phyloP scores from a whole-genome alignment of 2,113 vertebrate species.

The Pyrgilauda ruficollis region DNA sequence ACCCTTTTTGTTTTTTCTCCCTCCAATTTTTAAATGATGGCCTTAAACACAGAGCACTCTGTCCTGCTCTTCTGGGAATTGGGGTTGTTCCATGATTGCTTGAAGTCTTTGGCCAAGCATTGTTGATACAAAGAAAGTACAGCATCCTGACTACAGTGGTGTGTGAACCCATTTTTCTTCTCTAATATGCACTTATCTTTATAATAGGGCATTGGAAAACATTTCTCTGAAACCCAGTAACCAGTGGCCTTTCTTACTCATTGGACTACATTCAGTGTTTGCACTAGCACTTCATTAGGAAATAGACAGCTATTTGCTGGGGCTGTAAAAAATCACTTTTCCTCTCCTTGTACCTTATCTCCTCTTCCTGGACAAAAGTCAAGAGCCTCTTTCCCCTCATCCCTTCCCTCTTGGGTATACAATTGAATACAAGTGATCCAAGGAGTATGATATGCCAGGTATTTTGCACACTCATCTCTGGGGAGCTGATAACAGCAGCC shows the following conservation, averaged over 20 bases:
- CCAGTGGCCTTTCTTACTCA: constrained; percentile 10
- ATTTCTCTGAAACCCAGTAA: background rate
- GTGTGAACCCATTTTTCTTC: background rate
- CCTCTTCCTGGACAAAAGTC: constrained; percentile 51
- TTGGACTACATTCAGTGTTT: constrained; percentile 5
- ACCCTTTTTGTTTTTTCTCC: background rate
- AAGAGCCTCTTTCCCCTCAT: background rate
- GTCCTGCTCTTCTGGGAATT: background rate
- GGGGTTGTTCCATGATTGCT: background rate
- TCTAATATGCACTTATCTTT: background rate
- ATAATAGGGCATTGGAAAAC: background rate
- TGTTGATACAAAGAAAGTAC: background rate
- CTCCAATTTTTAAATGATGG: background rate
- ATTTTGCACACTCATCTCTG: constrained; percentile 41
- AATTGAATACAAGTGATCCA: constrained; percentile 5
- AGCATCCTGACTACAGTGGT: background rate
- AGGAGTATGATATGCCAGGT: background rate
- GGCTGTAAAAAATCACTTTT: constrained; percentile 37
- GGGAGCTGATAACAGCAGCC: constrained; percentile 10
- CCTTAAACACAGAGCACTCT: background rate
- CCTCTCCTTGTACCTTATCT: constrained; percentile 59
- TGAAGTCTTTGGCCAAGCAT: background rate
- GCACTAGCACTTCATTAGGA: constrained; percentile 29
- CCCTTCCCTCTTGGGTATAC: background rate
- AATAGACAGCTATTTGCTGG: constrained; percentile 37